Conservation (phyloP, 1,140 invertebrate genomes). For the Chelonus insularis region DNA sequence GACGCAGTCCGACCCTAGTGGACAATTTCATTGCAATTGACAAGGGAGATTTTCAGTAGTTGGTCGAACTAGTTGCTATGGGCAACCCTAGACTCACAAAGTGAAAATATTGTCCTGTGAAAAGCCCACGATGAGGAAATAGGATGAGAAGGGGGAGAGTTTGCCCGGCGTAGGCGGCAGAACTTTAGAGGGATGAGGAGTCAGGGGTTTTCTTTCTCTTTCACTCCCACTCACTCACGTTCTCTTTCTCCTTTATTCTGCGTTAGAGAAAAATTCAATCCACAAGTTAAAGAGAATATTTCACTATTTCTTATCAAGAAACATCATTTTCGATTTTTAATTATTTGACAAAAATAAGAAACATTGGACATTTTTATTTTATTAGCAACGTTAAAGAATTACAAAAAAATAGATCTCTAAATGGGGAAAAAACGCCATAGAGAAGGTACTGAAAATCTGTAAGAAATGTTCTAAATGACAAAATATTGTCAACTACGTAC, state of each 20-base stretch:
- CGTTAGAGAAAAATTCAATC: constrained; percentile 59
- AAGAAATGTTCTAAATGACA: no score
- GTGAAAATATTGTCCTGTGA: constrained; percentile 51
- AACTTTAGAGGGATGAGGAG: background rate
- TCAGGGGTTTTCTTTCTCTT: constrained; percentile 1
- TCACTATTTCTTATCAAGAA: constrained; percentile 22
- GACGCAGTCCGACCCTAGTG: constrained; percentile 34
- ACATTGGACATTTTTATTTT: no score
- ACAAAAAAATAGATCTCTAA: no score
- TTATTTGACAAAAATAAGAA: no score
- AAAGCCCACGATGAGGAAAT: constrained; percentile 35
- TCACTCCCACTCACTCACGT: constrained; percentile 17
- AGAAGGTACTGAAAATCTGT: no score
- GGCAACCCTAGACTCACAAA: constrained; percentile 46
- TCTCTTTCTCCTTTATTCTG: constrained; percentile 28
- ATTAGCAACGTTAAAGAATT: no score
- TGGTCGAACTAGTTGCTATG: constrained; percentile 51
- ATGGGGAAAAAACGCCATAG: no score
- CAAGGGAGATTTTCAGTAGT: constrained; percentile 33
- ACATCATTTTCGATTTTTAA: no score
- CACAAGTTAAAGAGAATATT: constrained; percentile 54
- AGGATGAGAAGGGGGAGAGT: constrained; percentile 14
- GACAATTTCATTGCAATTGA: constrained; percentile 51
- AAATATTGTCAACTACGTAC: no score
- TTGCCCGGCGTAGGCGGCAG: constrained; percentile 18